Evolutionary conservation across 2,113 vertebrate species (phyloP), one percentile per base, ranked within the genome.

Genomic region (Eublepharis macularius): DNA sequence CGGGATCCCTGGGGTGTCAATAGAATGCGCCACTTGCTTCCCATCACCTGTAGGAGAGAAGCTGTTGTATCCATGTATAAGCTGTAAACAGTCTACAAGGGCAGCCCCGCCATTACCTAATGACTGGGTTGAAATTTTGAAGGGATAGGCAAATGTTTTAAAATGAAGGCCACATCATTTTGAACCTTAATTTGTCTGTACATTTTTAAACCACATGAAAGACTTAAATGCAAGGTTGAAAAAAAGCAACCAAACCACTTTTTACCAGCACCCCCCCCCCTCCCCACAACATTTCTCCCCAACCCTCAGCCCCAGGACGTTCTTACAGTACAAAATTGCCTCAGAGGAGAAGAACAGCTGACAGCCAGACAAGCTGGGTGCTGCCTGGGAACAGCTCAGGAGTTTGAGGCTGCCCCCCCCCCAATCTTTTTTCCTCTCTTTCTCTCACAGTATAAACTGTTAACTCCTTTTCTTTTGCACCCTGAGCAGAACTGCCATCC

Each of bases 361-460:
- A 49, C 19, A 51, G 76, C 12, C 24, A 65, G 39, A 29, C 26
- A 76, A 76, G 80, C 41, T 26, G 32, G 13, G n/a, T 29, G 1
- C 6, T 10, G n/a, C 49, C 47, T 87, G 19, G n/a, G 88, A 92
- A 79, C 41, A 75, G 39, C 7, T 29, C 69, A 36, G 74, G 89
- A 63, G 54, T 83, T n/a, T 66, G 34, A 76, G 77, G 88, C 82
- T 88, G 12, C n/a, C 4, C 11, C 1, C 2, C 8, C 11, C 1
- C 43, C n/a, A n/a, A n/a, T 16, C 0, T 0, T 57, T 2, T 2
- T 9, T 9, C 1, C 57, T 19, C 0, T 0, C 57, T 85, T n/a
- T 68, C n/a, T 0, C 65, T 86, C 34, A 69, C 21, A 34, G 29
- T 29, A 26, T 26, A 73, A 85, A 73, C 70, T 10, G 2, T 80